These are phyloP conservation scores for Xiphorhynchus erythropygius DNA, from an alignment of 2,797 vertebrate genomes.

Conservation along the genomic window DNA sequence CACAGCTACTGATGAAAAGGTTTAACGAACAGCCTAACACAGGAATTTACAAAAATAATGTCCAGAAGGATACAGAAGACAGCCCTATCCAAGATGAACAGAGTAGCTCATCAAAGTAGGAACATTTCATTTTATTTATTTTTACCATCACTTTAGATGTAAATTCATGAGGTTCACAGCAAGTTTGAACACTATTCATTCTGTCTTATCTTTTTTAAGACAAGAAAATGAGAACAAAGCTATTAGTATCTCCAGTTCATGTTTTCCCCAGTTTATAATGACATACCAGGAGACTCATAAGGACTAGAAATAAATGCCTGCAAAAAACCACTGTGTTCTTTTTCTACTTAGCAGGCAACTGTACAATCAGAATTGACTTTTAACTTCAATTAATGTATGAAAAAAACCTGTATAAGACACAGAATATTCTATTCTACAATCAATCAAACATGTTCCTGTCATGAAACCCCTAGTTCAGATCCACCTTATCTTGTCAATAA, in stretches of 20 bases:
- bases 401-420: neutral
- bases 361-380: neutral
- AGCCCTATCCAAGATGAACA: neutral
- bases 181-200: neutral
- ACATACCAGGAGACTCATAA: slow-evolving; percentile 10
- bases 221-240: slow-evolving; percentile 12
- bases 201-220: neutral
- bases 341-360: neutral
- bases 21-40: neutral
- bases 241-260: neutral
- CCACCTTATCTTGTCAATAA: neutral
- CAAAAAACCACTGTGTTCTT: neutral
- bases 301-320: slow-evolving; percentile 8
- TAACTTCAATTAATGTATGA: neutral
- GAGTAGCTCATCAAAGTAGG: neutral
- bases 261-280: slow-evolving; percentile 26
- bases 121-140: neutral
- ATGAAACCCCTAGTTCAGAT: neutral
- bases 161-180: neutral
- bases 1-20: neutral
- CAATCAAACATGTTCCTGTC: neutral
- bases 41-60: neutral
- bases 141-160: neutral
- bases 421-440: slow-evolving; percentile 32
- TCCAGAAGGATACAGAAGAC: neutral